These are phyloP conservation scores for Hippocampus abdominalis DNA, from an alignment of 2,113 vertebrate species.

Conservation along the genomic window DNA sequence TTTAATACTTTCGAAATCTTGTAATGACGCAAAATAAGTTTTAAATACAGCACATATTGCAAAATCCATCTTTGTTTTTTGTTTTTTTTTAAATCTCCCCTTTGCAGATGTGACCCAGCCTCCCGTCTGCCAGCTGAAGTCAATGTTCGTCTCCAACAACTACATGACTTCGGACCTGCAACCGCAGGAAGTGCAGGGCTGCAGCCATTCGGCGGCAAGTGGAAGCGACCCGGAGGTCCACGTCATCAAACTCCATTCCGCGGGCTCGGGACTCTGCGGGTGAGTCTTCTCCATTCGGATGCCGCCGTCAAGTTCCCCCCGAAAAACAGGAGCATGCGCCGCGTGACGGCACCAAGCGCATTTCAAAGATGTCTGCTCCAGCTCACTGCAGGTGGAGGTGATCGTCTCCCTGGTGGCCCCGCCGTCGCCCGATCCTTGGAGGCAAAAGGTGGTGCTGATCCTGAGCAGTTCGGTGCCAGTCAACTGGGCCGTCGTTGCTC, in stretches of 20 bases:
- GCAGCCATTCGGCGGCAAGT: constrained; percentile 10
- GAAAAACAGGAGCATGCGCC: background rate
- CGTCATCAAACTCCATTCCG: constrained; percentile 68
- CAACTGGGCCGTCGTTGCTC: constrained; percentile 68
- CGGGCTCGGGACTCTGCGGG: constrained; percentile 64
- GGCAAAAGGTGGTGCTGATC: constrained; percentile 62
- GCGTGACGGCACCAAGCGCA: background rate
- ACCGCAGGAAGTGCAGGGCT: constrained; percentile 66
- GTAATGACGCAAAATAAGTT: too few species aligned
- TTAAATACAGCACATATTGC: too few species aligned
- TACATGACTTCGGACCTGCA: constrained; percentile 72
- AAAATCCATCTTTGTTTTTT: too few species aligned
- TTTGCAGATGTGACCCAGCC: constrained; percentile 63
- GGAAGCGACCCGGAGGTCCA: constrained; percentile 62
- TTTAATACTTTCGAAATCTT: too few species aligned
- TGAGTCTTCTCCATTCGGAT: constrained; percentile 33
- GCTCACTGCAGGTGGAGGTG: constrained; percentile 68
- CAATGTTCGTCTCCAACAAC: constrained; percentile 67
- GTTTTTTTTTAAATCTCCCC: background rate
- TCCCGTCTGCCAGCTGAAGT: constrained; percentile 62
- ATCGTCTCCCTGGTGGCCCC: constrained; percentile 64
- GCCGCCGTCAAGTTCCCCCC: background rate
- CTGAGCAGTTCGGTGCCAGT: constrained; percentile 70
- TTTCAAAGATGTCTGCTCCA: constrained; percentile 2
- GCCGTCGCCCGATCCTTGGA: constrained; percentile 28